Evolutionary conservation across 2,113 vertebrate genomes (phyloP).

Genomic region (Nerophis ophidion): DNA sequence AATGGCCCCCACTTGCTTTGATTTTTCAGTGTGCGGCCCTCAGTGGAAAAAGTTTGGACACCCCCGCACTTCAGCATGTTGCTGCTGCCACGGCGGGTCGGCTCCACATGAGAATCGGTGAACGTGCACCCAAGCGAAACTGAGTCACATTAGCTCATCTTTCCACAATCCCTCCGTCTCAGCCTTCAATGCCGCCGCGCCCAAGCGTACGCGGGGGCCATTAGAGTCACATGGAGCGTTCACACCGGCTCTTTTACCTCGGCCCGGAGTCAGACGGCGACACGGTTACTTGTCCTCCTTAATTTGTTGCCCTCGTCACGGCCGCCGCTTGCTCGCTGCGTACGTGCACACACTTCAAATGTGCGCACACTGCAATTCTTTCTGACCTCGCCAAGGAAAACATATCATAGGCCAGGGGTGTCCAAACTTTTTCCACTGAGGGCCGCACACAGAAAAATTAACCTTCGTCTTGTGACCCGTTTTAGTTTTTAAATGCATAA

Average conservation of each 20-base stretch:
- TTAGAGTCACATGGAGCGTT: slow-evolving; percentile 5
- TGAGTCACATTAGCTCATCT: background rate
- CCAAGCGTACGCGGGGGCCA: slow-evolving; percentile 5
- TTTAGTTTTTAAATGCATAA: too few relatives aligned
- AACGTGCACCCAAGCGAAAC: background rate
- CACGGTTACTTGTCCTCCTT: background rate
- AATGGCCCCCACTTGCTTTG: too few relatives aligned
- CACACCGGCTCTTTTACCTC: background rate
- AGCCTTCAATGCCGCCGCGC: background rate
- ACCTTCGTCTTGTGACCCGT: too few relatives aligned
- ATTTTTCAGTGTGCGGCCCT: too few relatives aligned
- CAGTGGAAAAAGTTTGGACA: too few relatives aligned
- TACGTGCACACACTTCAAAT: background rate
- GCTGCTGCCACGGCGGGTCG: background rate
- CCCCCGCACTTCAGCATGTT: slow-evolving; percentile 9
- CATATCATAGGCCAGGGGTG: slow-evolving; percentile 3
- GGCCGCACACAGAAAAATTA: too few relatives aligned
- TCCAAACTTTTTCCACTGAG: too few relatives aligned
- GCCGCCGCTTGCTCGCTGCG: background rate
- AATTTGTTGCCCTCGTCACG: background rate
- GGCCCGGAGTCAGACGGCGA: background rate
- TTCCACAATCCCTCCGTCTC: background rate
- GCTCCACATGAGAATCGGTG: background rate
- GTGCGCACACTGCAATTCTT: background rate
- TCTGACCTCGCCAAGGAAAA: slow-evolving; percentile 13